phyloP scores from a whole-genome alignment of 2,888 invertebrate genomes.

The Balanococcus diminutus region DNA sequence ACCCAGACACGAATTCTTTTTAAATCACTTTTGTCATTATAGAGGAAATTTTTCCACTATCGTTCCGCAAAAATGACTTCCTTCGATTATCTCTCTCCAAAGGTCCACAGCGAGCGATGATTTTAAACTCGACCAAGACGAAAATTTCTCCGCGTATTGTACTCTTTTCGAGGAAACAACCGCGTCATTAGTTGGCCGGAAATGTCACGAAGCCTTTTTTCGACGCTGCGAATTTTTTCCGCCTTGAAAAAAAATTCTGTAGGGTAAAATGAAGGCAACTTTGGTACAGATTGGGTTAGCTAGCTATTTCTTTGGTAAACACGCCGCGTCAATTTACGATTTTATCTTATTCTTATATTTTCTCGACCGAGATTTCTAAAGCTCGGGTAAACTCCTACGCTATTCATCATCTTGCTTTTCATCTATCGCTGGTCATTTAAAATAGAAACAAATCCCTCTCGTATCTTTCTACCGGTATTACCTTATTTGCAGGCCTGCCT shows the following conservation, averaged over 20 bases:
- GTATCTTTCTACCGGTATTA: background rate
- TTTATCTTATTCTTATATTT: background rate
- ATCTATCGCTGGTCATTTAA: background rate
- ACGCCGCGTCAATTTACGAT: slow-evolving; percentile 2
- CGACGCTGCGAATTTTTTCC: background rate
- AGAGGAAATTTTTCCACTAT: background rate
- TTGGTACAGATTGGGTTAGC: background rate
- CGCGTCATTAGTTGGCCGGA: slow-evolving; percentile 10
- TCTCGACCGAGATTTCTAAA: background rate
- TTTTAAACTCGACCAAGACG: background rate
- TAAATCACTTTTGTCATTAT: slow-evolving; percentile 22
- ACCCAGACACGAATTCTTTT: background rate
- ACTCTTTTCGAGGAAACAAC: background rate
- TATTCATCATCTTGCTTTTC: background rate
- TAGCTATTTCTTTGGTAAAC: background rate
- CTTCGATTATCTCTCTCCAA: slow-evolving; percentile 18
- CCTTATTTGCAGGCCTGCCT: background rate
- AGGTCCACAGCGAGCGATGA: background rate
- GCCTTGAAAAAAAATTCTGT: background rate
- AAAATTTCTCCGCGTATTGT: background rate
- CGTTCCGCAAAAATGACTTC: background rate
- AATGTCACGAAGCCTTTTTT: background rate
- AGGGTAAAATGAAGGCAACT: background rate
- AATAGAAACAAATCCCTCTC: background rate
- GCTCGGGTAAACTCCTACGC: background rate